Evolutionary conservation across 2,113 vertebrate species (phyloP).

Genomic region (Corydoras sp.): DNA sequence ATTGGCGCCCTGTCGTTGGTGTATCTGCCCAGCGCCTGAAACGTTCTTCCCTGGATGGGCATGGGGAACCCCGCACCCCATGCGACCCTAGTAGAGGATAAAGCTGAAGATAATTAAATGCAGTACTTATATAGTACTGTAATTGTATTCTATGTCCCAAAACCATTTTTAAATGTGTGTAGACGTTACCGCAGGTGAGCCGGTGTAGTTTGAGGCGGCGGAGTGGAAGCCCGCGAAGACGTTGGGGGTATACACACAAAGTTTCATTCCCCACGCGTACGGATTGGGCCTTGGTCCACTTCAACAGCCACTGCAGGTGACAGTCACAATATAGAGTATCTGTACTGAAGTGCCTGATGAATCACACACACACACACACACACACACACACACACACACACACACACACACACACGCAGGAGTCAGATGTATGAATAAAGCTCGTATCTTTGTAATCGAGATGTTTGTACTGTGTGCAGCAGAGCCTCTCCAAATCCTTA

Average conservation of each 20-base stretch:
- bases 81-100: too few relatives aligned
- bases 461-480: constrained; percentile 14
- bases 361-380: constrained; percentile 28
- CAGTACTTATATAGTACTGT: too few relatives aligned
- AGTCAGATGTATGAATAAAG: background rate
- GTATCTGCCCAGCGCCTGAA: too few relatives aligned
- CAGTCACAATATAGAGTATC: constrained; percentile 87
- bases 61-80: too few relatives aligned
- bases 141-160: too few relatives aligned
- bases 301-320: constrained; percentile 79
- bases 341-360: constrained; percentile 71
- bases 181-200: constrained; percentile 72
- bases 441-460: background rate
- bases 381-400: constrained; percentile 7
- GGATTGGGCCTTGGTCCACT: constrained; percentile 69
- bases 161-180: too few relatives aligned
- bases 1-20: too few relatives aligned
- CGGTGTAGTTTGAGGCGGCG: constrained; percentile 71
- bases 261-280: constrained; percentile 78
- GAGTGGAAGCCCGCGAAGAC: constrained; percentile 72
- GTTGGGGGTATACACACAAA: constrained; percentile 70
- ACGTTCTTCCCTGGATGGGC: too few relatives aligned
- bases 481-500: constrained; percentile 59
- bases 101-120: too few relatives aligned
- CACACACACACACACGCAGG: constrained; percentile 5